These are phyloP conservation scores for Tuberolachnus salignus DNA, from an alignment of 2,888 invertebrate species.

Conservation along the genomic window DNA sequence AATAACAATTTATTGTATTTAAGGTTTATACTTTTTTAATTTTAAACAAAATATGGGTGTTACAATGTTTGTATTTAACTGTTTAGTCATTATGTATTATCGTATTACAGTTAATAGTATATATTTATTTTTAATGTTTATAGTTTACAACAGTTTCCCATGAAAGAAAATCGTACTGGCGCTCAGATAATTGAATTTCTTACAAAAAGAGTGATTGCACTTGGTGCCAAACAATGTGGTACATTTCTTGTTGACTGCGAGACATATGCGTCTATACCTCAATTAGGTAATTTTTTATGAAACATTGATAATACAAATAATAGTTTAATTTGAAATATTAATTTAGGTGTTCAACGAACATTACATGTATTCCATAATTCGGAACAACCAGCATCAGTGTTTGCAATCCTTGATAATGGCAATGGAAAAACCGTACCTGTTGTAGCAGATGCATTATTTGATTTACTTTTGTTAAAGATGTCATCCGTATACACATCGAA, in stretches of 20 bases:
- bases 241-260: conserved; percentile 95
- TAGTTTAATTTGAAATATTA: background rate
- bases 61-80: conserved; percentile 44
- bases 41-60: conserved; percentile 37
- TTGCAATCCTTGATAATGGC: conserved; percentile 87
- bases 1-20: background rate
- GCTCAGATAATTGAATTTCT: conserved; percentile 86
- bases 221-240: conserved; percentile 87
- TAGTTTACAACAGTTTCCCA: conserved; percentile 83
- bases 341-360: conserved; percentile 75
- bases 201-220: conserved; percentile 80
- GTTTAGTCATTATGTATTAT: background rate
- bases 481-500: conserved; percentile 86
- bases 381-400: conserved; percentile 92
- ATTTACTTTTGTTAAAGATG: conserved; percentile 87
- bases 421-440: conserved; percentile 80
- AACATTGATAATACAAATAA: background rate
- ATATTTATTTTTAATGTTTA: conserved; percentile 41
- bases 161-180: conserved; percentile 88
- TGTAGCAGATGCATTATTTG: conserved; percentile 89
- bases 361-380: conserved; percentile 95
- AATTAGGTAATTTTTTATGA: conserved; percentile 66
- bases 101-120: background rate
- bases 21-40: background rate
- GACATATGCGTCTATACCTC: conserved; percentile 82